phyloP scores from a whole-genome alignment of 2,888 invertebrate genomes.

The Ophion slaviceki region DNA sequence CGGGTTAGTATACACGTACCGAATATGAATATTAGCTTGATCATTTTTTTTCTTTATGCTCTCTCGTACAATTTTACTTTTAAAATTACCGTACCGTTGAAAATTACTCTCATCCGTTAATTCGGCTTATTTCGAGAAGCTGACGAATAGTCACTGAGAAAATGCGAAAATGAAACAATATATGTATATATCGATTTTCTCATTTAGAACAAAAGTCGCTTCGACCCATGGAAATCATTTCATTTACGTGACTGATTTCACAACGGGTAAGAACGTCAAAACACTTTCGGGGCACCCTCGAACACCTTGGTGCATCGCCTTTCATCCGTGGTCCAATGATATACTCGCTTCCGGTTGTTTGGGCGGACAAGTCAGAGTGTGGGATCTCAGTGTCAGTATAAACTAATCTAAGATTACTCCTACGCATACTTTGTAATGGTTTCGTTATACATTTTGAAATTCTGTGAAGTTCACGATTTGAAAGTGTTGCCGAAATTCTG shows the following conservation, averaged over 20 bases:
- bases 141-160: background rate
- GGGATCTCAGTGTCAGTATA: constrained; percentile 90
- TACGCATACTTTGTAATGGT: background rate
- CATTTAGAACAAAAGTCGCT: constrained; percentile 89
- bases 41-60: background rate
- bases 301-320: constrained; percentile 96
- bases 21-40: background rate
- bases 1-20: constrained; percentile 86
- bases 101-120: background rate
- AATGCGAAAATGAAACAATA: background rate
- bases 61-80: too few relatives aligned
- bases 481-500: background rate
- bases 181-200: background rate
- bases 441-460: background rate
- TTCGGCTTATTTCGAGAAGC: too few relatives aligned
- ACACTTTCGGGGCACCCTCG: constrained; percentile 93
- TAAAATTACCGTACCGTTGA: background rate
- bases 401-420: background rate
- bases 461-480: background rate
- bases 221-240: constrained; percentile 96
- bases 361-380: constrained; percentile 94
- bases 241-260: constrained; percentile 92
- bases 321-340: constrained; percentile 93
- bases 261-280: constrained; percentile 91
- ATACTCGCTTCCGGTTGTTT: constrained; percentile 95